phyloP scores from a whole-genome alignment of 1,140 invertebrate species.

The Calephelis nemesis region DNA sequence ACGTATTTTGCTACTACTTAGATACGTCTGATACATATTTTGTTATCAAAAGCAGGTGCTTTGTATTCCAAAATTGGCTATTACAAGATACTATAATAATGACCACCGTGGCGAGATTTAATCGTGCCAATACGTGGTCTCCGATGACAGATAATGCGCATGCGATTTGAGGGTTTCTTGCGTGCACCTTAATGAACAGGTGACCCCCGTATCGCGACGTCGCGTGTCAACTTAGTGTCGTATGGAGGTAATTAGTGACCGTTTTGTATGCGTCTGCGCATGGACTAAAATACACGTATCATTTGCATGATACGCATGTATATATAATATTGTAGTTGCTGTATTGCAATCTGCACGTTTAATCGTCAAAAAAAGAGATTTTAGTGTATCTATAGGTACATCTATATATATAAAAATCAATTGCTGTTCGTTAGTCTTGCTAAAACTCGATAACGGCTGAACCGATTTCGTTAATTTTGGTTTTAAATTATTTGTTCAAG shows the following conservation, averaged over 20 bases:
- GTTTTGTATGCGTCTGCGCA: constrained; percentile 39
- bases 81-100: constrained; percentile 63
- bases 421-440: too few relatives aligned
- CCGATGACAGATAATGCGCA: constrained; percentile 72
- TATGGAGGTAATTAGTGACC: constrained; percentile 49
- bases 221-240: constrained; percentile 56
- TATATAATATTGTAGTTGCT: too few relatives aligned
- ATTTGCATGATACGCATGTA: too few relatives aligned
- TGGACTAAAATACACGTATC: constrained; percentile 5
- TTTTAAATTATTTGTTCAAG: too few relatives aligned
- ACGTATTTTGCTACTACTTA: too few relatives aligned
- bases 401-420: too few relatives aligned
- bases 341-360: too few relatives aligned
- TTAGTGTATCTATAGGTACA: too few relatives aligned
- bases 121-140: constrained; percentile 56
- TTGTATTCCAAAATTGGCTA: constrained; percentile 41
- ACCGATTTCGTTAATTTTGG: too few relatives aligned
- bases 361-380: too few relatives aligned
- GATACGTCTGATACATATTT: neutral
- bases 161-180: constrained; percentile 39
- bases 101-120: constrained; percentile 65
- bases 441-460: too few relatives aligned
- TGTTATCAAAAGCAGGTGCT: constrained; percentile 3
- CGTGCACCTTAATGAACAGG: constrained; percentile 58
- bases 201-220: constrained; percentile 52